Evolutionary conservation across 2,113 vertebrate species (phyloP).

Genomic region (Gasterosteus nipponicus): DNA sequence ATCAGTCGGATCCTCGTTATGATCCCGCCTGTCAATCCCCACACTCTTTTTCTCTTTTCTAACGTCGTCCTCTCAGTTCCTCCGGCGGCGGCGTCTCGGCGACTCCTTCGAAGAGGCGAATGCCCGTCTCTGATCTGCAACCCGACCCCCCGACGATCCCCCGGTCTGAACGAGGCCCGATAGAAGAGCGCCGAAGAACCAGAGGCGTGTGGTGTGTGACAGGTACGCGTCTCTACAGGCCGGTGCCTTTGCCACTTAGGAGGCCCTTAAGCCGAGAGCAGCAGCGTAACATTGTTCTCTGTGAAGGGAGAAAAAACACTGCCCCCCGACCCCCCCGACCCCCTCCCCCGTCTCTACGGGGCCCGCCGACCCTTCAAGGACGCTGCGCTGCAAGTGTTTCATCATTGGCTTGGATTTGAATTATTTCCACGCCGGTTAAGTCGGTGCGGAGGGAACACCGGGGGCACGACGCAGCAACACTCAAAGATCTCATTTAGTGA

Average conservation of each 20-base stretch:
- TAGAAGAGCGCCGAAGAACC: constrained; percentile 60
- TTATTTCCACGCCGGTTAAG: constrained; percentile 73
- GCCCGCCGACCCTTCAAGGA: constrained; percentile 77
- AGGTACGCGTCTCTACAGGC: constrained; percentile 79
- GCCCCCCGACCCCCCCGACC: neutral
- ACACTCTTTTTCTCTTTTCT: neutral
- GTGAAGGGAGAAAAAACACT: constrained; percentile 42
- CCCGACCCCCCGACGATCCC: too few relatives aligned
- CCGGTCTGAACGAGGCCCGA: constrained; percentile 39
- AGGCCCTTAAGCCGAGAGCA: constrained; percentile 75
- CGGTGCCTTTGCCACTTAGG: constrained; percentile 75
- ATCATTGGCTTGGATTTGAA: constrained; percentile 79
- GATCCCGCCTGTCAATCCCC: neutral
- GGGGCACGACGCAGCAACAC: neutral
- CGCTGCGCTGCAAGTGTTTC: constrained; percentile 76
- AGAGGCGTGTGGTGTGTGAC: constrained; percentile 75
- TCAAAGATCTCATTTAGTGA: too few relatives aligned
- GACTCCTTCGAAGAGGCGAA: constrained; percentile 63
- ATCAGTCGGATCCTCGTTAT: neutral
- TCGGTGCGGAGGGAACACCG: constrained; percentile 55
- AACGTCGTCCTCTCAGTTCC: constrained; percentile 55
- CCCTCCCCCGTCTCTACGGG: constrained; percentile 51
- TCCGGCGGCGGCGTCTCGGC: constrained; percentile 57
- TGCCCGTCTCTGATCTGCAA: constrained; percentile 64
- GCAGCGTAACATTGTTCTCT: constrained; percentile 74